Evolutionary conservation across 2,888 invertebrate species (phyloP).

Genomic region (Caprella mutica): DNA sequence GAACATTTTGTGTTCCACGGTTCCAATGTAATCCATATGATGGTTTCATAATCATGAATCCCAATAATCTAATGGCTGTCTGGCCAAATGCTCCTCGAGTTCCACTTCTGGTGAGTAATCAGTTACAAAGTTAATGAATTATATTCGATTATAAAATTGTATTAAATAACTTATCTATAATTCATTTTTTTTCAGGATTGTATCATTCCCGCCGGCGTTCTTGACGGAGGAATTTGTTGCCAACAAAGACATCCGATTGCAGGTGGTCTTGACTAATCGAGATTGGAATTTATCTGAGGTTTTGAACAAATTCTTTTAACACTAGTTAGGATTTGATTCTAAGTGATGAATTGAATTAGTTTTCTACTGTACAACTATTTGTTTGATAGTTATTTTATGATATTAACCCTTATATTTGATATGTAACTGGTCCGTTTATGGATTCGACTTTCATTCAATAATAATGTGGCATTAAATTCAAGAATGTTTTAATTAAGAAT

Average conservation of each 20-base stretch:
- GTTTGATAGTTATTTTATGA: too few species aligned
- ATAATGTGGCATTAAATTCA: too few species aligned
- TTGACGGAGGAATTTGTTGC: conserved; percentile 27
- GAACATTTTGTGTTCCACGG: conserved; percentile 25
- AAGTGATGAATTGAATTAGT: too few species aligned
- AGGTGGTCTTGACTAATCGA: conserved; percentile 8
- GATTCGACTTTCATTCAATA: too few species aligned
- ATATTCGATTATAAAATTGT: neutral
- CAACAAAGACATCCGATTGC: conserved; percentile 22
- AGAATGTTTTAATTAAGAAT: too few species aligned
- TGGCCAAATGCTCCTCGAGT: conserved; percentile 22
- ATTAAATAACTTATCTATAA: neutral
- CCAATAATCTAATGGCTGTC: conserved; percentile 22
- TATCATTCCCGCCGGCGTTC: conserved; percentile 23
- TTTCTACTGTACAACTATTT: too few species aligned
- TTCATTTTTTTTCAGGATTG: conserved; percentile 19
- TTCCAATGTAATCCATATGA: conserved; percentile 29
- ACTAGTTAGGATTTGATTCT: too few species aligned
- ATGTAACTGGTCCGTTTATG: too few species aligned
- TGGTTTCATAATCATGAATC: conserved; percentile 28
- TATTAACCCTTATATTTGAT: too few species aligned
- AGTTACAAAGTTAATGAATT: neutral
- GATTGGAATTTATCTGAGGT: too few species aligned
- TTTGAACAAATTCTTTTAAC: too few species aligned
- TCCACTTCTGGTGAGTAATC: conserved; percentile 24